Conservation (phyloP, 35 echinoderm and acorn worm species). For the Apostichopus japonicus region DNA sequence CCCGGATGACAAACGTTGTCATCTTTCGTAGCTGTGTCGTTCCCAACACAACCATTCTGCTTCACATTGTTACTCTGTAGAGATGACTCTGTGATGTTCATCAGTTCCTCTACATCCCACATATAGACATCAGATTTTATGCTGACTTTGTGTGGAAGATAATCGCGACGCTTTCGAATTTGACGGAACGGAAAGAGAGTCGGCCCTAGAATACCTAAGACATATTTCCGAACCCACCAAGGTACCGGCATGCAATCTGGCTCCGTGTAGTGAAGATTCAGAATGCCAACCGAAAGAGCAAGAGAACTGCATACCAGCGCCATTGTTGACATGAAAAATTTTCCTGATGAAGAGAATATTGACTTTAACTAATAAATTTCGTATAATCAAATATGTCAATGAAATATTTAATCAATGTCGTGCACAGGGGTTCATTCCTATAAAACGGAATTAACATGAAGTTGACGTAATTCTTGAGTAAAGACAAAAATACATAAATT, state of each 20-base stretch:
- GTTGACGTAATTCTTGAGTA: no score
- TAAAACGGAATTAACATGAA: no score
- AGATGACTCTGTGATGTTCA: conserved; percentile 63
- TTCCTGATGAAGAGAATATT: conserved; percentile 67
- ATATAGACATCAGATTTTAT: conserved; percentile 57
- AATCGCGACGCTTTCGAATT: conserved; percentile 46
- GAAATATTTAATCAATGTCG: no score
- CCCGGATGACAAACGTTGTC: background rate
- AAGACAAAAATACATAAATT: no score
- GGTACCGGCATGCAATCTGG: conserved; percentile 86
- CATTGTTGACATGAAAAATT: conserved; percentile 96
- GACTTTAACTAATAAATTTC: no score
- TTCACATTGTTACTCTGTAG: conserved; percentile 54
- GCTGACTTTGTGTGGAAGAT: conserved; percentile 55
- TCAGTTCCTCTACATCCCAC: conserved; percentile 82
- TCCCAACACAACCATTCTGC: conserved; percentile 55
- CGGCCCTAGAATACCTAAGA: conserved; percentile 66
- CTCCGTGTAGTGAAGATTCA: conserved; percentile 86
- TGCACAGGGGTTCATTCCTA: no score
- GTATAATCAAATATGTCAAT: no score
- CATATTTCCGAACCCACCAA: conserved; percentile 75
- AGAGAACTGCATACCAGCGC: conserved; percentile 88
- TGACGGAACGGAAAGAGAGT: conserved; percentile 55
- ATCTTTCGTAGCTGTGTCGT: conserved; percentile 11
- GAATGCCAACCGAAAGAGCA: conserved; percentile 83